phyloP scores from a whole-genome alignment of 2,888 invertebrate genomes.

The Acleris emargana region DNA sequence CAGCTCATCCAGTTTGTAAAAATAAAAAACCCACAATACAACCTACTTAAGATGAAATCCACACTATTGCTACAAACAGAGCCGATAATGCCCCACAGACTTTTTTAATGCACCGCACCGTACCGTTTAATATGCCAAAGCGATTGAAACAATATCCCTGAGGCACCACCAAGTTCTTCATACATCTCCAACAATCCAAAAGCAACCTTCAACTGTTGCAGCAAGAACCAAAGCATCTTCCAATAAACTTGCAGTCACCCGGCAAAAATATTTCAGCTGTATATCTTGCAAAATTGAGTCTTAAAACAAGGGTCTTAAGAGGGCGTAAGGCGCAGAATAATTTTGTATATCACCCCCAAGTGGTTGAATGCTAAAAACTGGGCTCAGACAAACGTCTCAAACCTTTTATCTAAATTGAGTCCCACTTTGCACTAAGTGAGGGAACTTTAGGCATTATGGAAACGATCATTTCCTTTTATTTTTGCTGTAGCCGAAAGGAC shows the following conservation, averaged over 20 bases:
- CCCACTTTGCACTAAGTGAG: conserved; percentile 50
- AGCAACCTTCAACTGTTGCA: conserved; percentile 10
- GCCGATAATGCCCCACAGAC: conserved; percentile 16
- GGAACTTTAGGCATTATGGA: conserved; percentile 42
- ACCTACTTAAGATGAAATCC: conserved; percentile 1
- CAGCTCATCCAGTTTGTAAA: not conserved
- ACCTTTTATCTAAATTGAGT: conserved; percentile 57
- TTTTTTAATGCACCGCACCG: conserved; percentile 23
- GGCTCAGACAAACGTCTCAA: conserved; percentile 47
- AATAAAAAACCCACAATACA: not conserved
- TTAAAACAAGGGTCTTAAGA: conserved; percentile 15
- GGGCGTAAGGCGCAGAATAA: conserved; percentile 18
- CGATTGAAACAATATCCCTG: conserved; percentile 36
- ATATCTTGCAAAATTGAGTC: conserved; percentile 22
- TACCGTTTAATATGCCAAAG: conserved; percentile 34
- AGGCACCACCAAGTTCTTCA: conserved; percentile 10
- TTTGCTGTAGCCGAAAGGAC: conserved; percentile 36
- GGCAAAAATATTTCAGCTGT: conserved; percentile 10
- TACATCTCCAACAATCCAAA: not conserved
- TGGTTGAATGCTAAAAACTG: conserved; percentile 38
- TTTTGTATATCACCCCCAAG: conserved; percentile 25
- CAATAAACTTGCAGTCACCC: conserved; percentile 14
- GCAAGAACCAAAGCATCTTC: conserved; percentile 16
- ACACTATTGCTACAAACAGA: not conserved
- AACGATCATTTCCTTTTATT: conserved; percentile 42